phyloP scores from a whole-genome alignment of 2,113 vertebrate species.

The Colius striatus region DNA sequence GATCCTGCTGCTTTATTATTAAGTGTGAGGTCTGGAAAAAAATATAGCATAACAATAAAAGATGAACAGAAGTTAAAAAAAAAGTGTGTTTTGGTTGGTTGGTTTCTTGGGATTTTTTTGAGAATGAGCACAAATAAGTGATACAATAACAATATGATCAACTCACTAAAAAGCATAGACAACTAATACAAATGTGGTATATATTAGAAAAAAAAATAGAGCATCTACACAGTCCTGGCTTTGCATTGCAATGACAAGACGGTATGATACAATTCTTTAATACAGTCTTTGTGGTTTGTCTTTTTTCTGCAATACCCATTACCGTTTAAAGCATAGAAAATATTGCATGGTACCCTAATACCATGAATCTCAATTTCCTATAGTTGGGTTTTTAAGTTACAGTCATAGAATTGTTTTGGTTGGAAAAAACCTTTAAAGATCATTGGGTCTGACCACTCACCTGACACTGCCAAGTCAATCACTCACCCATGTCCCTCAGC shows the following conservation, averaged over 20 bases:
- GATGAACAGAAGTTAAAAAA: not conserved
- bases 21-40: not conserved
- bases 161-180: not conserved
- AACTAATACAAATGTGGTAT: not conserved
- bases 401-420: too few species aligned
- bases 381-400: not conserved
- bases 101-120: not conserved
- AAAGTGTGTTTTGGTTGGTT: not conserved
- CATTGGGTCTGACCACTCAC: too few species aligned
- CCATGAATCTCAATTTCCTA: not conserved
- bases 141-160: not conserved
- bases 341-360: not conserved
- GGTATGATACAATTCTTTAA: not conserved
- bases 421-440: too few species aligned
- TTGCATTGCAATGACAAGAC: not conserved
- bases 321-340: not conserved
- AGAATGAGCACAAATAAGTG: accelerated
- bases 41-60: not conserved
- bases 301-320: not conserved
- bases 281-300: not conserved
- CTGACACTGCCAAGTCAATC: too few species aligned
- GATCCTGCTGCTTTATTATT: not conserved
- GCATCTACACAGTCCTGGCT: not conserved
- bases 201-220: not conserved
- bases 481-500: too few species aligned